Evolutionary conservation across 2,113 vertebrate genomes (phyloP).

Genomic region (Melanerpes aurifrons): DNA sequence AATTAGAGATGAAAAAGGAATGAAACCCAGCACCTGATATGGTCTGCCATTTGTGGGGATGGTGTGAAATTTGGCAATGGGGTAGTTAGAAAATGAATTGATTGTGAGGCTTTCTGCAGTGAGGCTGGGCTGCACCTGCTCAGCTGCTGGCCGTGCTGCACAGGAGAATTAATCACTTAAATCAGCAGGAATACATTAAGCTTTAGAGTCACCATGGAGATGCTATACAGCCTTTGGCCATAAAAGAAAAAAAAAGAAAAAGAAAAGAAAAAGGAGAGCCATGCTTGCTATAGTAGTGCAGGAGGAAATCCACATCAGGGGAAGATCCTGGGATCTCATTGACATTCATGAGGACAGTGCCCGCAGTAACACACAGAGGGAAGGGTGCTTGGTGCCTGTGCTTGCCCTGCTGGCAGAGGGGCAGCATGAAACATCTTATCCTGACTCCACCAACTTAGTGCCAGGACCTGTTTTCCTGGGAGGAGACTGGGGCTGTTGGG

Average conservation of each 20-base stretch:
- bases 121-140: conserved; percentile 53
- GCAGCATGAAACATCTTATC: neutral
- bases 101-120: conserved; percentile 7
- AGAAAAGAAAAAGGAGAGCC: no score
- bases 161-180: conserved; percentile 65
- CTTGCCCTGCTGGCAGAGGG: accelerated
- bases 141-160: neutral
- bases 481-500: neutral
- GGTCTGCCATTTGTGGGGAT: neutral
- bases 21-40: conserved; percentile 9
- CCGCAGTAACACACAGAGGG: accelerated
- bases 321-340: neutral
- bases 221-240: conserved; percentile 15
- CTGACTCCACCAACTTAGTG: neutral
- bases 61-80: neutral
- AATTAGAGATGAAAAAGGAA: neutral
- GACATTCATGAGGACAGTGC: neutral
- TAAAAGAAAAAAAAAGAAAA: neutral
- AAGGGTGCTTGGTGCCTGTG: neutral
- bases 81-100: conserved; percentile 21
- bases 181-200: conserved; percentile 66
- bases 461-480: neutral
- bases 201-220: conserved; percentile 65
- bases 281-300: neutral
- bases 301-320: neutral